These are phyloP conservation scores for Tetranychus truncatus DNA, from an alignment of 2,888 invertebrate genomes.

Conservation along the genomic window DNA sequence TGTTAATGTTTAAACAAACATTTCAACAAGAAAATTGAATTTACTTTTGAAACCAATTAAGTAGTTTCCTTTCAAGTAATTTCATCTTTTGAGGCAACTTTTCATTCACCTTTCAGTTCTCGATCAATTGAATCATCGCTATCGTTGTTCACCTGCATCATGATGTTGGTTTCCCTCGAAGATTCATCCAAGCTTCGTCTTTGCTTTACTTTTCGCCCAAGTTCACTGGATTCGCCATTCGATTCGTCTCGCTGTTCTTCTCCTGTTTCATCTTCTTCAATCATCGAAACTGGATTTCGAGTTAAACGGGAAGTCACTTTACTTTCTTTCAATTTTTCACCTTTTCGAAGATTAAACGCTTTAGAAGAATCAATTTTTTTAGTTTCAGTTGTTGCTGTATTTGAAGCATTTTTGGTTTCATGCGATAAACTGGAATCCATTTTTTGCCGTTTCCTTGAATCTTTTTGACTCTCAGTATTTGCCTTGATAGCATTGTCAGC, in stretches of 20 bases:
- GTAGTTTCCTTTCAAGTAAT: no score
- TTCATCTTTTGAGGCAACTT: neutral
- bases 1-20: no score
- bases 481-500: neutral
- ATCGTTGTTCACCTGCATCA: neutral
- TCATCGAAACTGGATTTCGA: neutral
- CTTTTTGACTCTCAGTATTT: neutral
- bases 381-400: neutral
- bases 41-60: no score
- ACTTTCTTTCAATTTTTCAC: neutral
- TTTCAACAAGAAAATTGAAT: no score
- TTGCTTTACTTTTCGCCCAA: neutral
- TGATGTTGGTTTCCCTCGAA: neutral
- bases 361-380: no score
- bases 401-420: neutral
- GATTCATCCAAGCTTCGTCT: neutral
- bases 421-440: neutral
- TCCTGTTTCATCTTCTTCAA: neutral
- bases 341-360: no score
- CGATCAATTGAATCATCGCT: slow-evolving; percentile 3
- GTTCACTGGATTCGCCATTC: no score
- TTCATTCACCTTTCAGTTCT: slow-evolving; percentile 4
- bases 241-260: neutral
- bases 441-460: neutral
- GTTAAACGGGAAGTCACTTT: neutral